Evolutionary conservation across 1,140 invertebrate genomes (phyloP).

Genomic region (Procambarus virginalis): DNA sequence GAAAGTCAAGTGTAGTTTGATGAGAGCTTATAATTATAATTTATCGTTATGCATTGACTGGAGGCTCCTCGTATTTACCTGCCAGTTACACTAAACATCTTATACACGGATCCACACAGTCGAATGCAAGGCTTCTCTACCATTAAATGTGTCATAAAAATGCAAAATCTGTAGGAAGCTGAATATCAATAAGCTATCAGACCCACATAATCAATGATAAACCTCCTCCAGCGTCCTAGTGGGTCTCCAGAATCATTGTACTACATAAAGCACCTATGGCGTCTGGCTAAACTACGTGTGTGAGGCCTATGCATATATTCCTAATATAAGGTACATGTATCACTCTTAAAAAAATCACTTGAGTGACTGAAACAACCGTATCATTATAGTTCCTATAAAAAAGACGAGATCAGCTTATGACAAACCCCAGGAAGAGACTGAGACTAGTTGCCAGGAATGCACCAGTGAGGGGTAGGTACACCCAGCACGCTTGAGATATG

Average conservation of each 20-base stretch:
- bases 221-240: background rate
- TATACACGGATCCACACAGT: background rate
- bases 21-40: no score
- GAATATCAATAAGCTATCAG: background rate
- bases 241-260: background rate
- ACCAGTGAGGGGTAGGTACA: no score
- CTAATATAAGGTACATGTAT: background rate
- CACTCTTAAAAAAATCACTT: conserved; percentile 34
- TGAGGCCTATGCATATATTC: conserved; percentile 2
- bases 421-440: background rate
- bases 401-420: conserved; percentile 18
- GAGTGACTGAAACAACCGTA: conserved; percentile 28
- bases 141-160: background rate
- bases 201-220: background rate
- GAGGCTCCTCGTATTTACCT: background rate
- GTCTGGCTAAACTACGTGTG: conserved; percentile 24
- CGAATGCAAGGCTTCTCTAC: conserved; percentile 8
- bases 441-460: no score
- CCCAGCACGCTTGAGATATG: no score
- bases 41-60: no score
- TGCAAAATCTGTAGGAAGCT: conserved; percentile 7
- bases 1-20: no score
- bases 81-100: background rate
- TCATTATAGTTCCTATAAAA: conserved; percentile 17
- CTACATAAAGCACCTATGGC: conserved; percentile 41